These are phyloP conservation scores for Falco naumanni DNA, from an alignment of 2,797 vertebrate genomes.

Conservation along the genomic window DNA sequence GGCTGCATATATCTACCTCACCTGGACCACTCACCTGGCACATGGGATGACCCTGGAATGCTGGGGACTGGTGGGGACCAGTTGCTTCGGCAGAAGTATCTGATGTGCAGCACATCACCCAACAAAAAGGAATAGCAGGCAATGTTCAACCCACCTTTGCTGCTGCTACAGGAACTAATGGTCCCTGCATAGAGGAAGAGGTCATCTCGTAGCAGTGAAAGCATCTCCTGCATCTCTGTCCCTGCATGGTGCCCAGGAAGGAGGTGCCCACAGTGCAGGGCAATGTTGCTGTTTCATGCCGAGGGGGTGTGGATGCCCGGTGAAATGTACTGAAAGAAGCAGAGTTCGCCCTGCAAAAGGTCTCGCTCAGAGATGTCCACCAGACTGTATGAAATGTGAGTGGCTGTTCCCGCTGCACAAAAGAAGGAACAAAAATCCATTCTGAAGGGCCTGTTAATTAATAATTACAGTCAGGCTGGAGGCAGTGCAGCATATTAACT, in stretches of 20 bases:
- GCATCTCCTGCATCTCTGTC: neutral
- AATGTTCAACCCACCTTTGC: fast-evolving
- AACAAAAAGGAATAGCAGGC: neutral
- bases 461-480: neutral
- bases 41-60: fast-evolving
- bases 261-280: neutral
- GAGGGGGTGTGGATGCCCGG: fast-evolving
- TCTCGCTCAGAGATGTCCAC: too few species aligned
- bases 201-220: fast-evolving
- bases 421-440: neutral
- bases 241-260: fast-evolving
- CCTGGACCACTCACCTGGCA: neutral
- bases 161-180: neutral
- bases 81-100: neutral
- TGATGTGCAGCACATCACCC: neutral
- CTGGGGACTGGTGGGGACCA: fast-evolving
- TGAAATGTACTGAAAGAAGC: neutral
- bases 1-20: neutral
- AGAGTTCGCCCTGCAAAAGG: neutral
- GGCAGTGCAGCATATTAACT: neutral
- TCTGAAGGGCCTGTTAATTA: neutral
- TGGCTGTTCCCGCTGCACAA: neutral
- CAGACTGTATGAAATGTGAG: fast-evolving
- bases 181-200: neutral
- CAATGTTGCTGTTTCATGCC: fast-evolving